phyloP scores from a whole-genome alignment of 2,888 invertebrate species.

The Argyresthia goedartella region DNA sequence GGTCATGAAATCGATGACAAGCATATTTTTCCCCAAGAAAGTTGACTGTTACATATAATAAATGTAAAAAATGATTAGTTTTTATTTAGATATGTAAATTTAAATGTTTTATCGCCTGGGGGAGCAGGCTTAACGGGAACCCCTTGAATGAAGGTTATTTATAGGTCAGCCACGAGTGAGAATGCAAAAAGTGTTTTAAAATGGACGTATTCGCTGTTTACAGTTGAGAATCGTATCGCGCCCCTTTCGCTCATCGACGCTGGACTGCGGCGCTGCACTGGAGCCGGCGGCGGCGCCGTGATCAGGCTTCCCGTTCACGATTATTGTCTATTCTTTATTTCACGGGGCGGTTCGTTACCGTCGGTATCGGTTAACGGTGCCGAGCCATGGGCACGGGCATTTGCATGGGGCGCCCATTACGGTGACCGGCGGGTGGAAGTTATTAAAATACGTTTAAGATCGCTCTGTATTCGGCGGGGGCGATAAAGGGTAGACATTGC shows the following conservation, averaged over 20 bases:
- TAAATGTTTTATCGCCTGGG: too few relatives aligned
- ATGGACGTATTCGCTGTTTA: slow-evolving; percentile 22
- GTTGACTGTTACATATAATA: too few relatives aligned
- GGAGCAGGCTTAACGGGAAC: neutral
- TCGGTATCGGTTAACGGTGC: slow-evolving; percentile 56
- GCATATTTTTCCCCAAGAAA: too few relatives aligned
- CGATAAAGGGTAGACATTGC: slow-evolving; percentile 59
- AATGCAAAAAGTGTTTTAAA: too few relatives aligned
- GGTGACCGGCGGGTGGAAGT: slow-evolving; percentile 51
- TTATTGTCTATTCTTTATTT: slow-evolving; percentile 61
- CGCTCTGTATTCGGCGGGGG: slow-evolving; percentile 44
- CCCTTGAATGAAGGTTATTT: neutral
- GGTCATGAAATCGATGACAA: too few relatives aligned
- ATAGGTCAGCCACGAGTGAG: neutral
- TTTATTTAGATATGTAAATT: too few relatives aligned
- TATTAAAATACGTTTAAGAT: slow-evolving; percentile 66
- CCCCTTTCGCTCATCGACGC: slow-evolving; percentile 19
- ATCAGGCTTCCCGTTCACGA: slow-evolving; percentile 58
- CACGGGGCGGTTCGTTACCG: slow-evolving; percentile 47
- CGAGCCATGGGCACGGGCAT: slow-evolving; percentile 38
- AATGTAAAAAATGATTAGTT: too few relatives aligned
- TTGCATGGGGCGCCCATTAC: slow-evolving; percentile 63
- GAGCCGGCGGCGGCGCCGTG: slow-evolving; percentile 32
- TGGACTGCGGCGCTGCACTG: slow-evolving; percentile 16
- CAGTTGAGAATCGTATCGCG: slow-evolving; percentile 22